A percentile compares a stretch with the other conserved stretches of the same genome.
Evolutionary conservation across 2,888 invertebrate genomes (phyloP).

Genomic region (Himalopsyche japonica): DNA sequence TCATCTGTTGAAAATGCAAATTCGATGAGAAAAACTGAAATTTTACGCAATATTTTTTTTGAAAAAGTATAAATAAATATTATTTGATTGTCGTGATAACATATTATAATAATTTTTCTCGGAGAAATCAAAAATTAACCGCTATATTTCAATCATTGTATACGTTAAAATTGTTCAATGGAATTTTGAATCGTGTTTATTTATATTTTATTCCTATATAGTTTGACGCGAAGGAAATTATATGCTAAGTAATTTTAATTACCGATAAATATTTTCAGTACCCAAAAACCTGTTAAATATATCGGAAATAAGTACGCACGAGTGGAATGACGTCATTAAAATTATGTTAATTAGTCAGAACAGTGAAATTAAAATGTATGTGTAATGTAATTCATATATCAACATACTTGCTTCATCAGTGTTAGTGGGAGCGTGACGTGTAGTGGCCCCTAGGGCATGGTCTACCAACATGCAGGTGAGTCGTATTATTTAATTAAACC

Average conservation of each 20-base stretch:
- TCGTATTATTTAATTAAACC: slow-evolving; percentile 5
- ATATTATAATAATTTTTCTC: too few relatives aligned
- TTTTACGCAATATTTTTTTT: too few relatives aligned
- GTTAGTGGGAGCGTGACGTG: slow-evolving; percentile 4
- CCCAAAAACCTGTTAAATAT: background rate
- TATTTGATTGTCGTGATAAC: too few relatives aligned
- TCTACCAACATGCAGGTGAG: slow-evolving; percentile 26
- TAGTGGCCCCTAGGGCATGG: slow-evolving; percentile 24
- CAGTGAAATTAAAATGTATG: background rate
- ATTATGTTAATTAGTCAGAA: background rate
- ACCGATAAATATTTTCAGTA: background rate
- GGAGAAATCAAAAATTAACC: too few relatives aligned
- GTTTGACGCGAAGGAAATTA: too few relatives aligned
- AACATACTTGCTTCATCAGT: background rate
- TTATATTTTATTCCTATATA: too few relatives aligned
- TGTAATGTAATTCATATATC: background rate
- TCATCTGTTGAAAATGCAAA: too few relatives aligned
- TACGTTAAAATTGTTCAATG: too few relatives aligned
- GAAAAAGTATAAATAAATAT: too few relatives aligned
- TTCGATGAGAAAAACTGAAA: too few relatives aligned
- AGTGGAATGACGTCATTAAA: background rate
- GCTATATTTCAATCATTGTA: too few relatives aligned
- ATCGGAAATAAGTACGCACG: background rate
- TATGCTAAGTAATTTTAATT: background rate
- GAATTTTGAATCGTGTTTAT: too few relatives aligned